These are phyloP conservation scores for Drosophila cognata DNA, from an alignment of 2,888 invertebrate genomes.

Conservation along the genomic window DNA sequence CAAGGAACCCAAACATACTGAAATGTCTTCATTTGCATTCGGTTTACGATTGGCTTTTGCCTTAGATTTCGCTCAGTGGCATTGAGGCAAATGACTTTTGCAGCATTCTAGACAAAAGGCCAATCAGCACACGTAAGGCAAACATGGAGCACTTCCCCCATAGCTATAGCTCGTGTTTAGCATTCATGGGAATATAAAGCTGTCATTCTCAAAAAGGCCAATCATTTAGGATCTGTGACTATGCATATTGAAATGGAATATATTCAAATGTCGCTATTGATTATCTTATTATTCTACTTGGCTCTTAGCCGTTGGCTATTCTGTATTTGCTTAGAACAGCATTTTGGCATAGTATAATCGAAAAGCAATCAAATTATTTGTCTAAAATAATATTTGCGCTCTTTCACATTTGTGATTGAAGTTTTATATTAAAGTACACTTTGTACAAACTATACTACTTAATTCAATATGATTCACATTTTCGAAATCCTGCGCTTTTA, in stretches of 20 bases:
- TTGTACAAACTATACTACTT: not conserved
- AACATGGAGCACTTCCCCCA: slow-evolving; percentile 6
- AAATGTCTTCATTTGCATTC: slow-evolving; percentile 48
- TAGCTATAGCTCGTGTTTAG: not conserved
- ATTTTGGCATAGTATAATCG: not conserved
- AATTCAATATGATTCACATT: too few species aligned
- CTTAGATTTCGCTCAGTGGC: not conserved
- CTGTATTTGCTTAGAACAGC: not conserved
- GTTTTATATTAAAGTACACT: not conserved
- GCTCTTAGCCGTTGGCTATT: not conserved
- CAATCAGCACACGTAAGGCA: slow-evolving; percentile 15
- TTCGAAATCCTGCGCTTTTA: not conserved
- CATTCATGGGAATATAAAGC: not conserved
- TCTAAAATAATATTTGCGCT: not conserved
- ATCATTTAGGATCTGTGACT: not conserved
- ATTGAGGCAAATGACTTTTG: slow-evolving; percentile 19
- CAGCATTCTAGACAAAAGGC: slow-evolving; percentile 10
- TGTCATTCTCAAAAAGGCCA: not conserved
- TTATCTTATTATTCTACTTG: not conserved
- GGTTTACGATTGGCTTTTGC: slow-evolving; percentile 13
- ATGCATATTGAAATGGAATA: not conserved
- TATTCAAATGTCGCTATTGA: not conserved
- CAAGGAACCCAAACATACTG: slow-evolving; percentile 9
- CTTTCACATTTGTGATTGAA: not conserved
- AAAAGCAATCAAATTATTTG: not conserved